A percentile compares a stretch with the other conserved stretches of the same genome.
phyloP scores from a whole-genome alignment of 2,888 invertebrate genomes.

The Erebia palarica region DNA sequence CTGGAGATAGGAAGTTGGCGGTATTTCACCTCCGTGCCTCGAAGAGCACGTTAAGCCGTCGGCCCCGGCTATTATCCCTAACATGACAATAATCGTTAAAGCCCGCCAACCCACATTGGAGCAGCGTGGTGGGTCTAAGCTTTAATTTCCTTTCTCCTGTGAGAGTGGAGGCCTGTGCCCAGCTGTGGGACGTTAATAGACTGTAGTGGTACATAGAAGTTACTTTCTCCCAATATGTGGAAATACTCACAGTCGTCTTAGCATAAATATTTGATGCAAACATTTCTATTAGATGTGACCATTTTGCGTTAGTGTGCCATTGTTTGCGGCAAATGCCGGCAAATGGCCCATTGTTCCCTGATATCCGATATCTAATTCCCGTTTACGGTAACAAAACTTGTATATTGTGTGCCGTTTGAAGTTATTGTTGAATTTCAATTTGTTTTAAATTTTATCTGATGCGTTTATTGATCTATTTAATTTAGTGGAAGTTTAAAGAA shows the following conservation, averaged over 20 bases:
- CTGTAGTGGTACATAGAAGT: constrained; percentile 2
- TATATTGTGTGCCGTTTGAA: constrained; percentile 27
- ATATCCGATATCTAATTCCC: constrained; percentile 40
- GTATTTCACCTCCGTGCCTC: too few relatives aligned
- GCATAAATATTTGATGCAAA: constrained; percentile 32
- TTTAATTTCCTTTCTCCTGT: too few relatives aligned
- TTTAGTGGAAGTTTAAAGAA: too few relatives aligned
- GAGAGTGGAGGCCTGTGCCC: too few relatives aligned
- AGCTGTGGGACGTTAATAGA: too few relatives aligned
- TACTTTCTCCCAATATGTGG: constrained; percentile 9
- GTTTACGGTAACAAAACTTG: constrained; percentile 28
- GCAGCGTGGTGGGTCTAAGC: too few relatives aligned
- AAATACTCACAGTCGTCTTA: constrained; percentile 14
- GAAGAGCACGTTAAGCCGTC: too few relatives aligned
- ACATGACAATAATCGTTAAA: too few relatives aligned
- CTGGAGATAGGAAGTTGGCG: too few relatives aligned
- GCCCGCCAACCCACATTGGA: too few relatives aligned
- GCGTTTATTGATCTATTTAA: background rate
- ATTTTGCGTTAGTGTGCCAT: constrained; percentile 35
- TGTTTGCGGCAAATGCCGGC: constrained; percentile 40
- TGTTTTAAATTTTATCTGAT: background rate
- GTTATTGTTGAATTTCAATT: constrained; percentile 19
- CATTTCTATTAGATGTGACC: constrained; percentile 43
- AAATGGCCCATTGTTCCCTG: constrained; percentile 50
- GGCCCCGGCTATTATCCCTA: too few relatives aligned